Base-by-base conservation (phyloP, 2,888 invertebrate genomes). In the Dynastes grantii region DNA sequence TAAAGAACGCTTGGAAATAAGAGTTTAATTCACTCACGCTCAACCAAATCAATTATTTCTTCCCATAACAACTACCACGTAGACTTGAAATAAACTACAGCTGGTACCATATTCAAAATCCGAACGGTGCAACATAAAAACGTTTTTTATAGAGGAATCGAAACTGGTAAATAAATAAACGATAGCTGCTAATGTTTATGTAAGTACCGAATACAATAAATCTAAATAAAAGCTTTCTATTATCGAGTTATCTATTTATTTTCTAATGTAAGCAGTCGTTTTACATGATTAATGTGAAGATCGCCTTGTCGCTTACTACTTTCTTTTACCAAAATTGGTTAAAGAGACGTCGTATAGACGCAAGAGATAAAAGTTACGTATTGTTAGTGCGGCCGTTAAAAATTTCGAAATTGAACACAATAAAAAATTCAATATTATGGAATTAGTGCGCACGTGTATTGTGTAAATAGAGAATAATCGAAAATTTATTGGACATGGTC, bases 221-320 rank as follows among this genome's bases (percentile, higher is more conserved):
- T 55, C 16, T 22, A 55, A 53, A 53, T n/a, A 16, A 53, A 16
- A n/a, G 53, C n/a, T 53, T 53, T 53, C 53, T 53, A 53, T 16
- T 53, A 53, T n/a, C 53, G 13, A 53, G 27, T 55, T 55, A 55
- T 55, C 16, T 55, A 27, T 55, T 55, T 55, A 45, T 55, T 55
- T 22, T n/a, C 16, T 27, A 55, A 55, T 55, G 55, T 16, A 55
- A 55, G 27, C 22, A 5, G 55, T 55, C 55, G n/a, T 22, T 37
- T 40, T 64, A 64, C 37, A 64, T 64, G 64, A 64, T 64, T 64
- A 64, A 64, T 64, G 32, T 40, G 64, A 64, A 64, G 37, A 55
- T 5, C 40, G 29, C 9, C 1, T 64, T 40, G 37, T 37, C 32
- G 40, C 13, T 37, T 64, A 37, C 64, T 32, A 64, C 64, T 64